Base-by-base conservation (phyloP, 2,113 vertebrate species). In the Amazona vittata region DNA sequence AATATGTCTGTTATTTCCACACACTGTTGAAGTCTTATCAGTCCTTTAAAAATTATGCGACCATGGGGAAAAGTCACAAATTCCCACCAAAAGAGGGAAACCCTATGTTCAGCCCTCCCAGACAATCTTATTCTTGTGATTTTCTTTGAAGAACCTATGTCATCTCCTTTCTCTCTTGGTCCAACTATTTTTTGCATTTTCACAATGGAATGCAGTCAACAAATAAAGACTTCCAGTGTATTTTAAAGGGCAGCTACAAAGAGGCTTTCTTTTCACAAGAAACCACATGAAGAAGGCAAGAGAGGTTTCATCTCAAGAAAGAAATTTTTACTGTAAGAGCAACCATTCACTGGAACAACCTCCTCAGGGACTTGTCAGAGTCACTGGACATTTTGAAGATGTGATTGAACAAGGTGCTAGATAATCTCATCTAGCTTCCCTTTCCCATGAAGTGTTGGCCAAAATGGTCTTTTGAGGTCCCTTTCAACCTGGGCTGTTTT, bases 11-110 rank as follows among this genome's bases (percentile, higher is more conserved):
- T 75, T 68, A 26, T 4, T 52, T 83, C 19, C 28, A 41, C 11
- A 62, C 3, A 6, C 15, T 35, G 2, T 57, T 33, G 31, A 74
- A 65, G 1, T 52, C 5, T 5, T 69, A 21, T 12, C 0, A 1
- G 6, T 59, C 13, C 10, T 11, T 62, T 50, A 83, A 78, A 70
- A 8, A 65, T 5, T 19, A 12, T 1, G 7, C 16, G 35, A 39
- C 19, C 5, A 19, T 15, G 4, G 8, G 25, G 4, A 63, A 80
- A 83, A 83, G 15, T 10, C 11, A 63, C 1, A 62, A 16, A 78
- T 67, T 78, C 15, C 16, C 16, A 24, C 4, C 10, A 49, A 33
- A 81, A 68, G 6, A 70, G 6, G 3, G 24, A 5, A 70, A 10
- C 5, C 4, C 2, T 52, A 1, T 31, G 17, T 52, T 75, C 46